Base-by-base conservation (phyloP, 2,113 vertebrate genomes). In the Tinamus guttatus region DNA sequence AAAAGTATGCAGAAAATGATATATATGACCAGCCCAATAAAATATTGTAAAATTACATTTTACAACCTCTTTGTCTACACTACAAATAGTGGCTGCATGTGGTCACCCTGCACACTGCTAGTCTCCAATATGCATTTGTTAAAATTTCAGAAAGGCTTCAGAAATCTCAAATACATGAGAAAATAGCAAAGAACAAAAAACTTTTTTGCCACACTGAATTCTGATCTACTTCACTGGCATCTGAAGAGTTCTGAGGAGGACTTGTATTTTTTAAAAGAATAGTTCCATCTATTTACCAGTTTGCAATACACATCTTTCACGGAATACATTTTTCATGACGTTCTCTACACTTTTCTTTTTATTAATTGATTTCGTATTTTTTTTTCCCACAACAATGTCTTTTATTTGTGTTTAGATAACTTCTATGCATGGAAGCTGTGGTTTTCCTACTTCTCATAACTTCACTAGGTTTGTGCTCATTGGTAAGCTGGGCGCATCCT, bases 21-120 rank as follows among this genome's bases (percentile, higher is more conserved):
- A 16, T 21, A 12, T 32, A 59, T 25, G 65, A 68, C 47, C 70
- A 64, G 51, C 30, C 41, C 51, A 79, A 71, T n/a, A 79, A 45
- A 87, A 91, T 82, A 60, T 15, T n/a, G n/a, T n/a, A n/a, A n/a
- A n/a, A n/a, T 78, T 19, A 64, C 0, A 1, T 21, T 70, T 75
- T 19, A 64, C 0, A 1, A 45, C 14, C 24, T 77, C 38, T 41
- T 2, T 8, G 34, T n/a, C 13, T n/a, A 30, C 21, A 69, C 78
- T 41, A 16, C 18, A 30, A 59, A 63, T 2, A 3, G 1, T 10
- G 68, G 22, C 22, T 73, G 30, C 52, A 40, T 0, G 0, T 1
- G 2, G 85, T 49, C 77, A 91, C 17, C n/a, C n/a, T 12, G 1
- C 16, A 41, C 58, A 43, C 41, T 65, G 59, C 64, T 64, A 7